phyloP scores from a whole-genome alignment of 2,797 vertebrate species.

The Delichon dasypus region DNA sequence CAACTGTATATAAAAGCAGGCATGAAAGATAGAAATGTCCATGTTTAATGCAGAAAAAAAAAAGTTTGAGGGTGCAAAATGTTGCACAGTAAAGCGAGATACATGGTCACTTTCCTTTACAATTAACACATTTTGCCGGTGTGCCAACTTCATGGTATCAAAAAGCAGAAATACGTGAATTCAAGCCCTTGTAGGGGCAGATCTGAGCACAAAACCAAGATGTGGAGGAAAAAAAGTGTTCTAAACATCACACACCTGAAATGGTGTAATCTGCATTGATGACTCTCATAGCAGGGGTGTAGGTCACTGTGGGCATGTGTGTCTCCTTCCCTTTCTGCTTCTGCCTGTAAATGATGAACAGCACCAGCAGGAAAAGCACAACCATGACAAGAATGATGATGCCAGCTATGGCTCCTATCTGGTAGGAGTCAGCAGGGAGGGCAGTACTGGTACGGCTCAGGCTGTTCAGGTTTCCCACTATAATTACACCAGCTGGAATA shows the following conservation, averaged over 20 bases:
- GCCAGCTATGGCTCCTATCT: constrained; percentile 91
- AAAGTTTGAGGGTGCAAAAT: not conserved
- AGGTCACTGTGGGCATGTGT: constrained; percentile 88
- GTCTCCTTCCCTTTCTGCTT: constrained; percentile 93
- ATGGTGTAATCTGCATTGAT: constrained; percentile 85
- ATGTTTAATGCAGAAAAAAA: not conserved
- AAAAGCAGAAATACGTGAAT: not conserved
- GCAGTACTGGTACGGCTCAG: constrained; percentile 89
- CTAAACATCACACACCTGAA: constrained; percentile 76
- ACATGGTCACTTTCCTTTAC: not conserved
- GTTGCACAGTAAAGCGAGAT: not conserved
- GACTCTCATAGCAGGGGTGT: constrained; percentile 88
- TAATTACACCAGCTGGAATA: constrained; percentile 84
- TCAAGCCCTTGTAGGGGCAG: not conserved
- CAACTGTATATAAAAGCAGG: not conserved
- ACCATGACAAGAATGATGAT: constrained; percentile 90
- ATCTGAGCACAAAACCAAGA: not conserved
- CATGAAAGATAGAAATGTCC: not conserved
- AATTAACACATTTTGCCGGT: not conserved
- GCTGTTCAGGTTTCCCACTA: constrained; percentile 88
- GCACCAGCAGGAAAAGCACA: constrained; percentile 87
- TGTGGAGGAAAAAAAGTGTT: rapidly evolving
- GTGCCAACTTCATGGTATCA: not conserved
- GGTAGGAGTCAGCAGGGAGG: constrained; percentile 89
- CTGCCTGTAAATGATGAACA: constrained; percentile 91